Evolutionary conservation across 1,140 invertebrate species (phyloP), one percentile per base, ranked within the genome.

Genomic region (Paraescarpia echinospica): DNA sequence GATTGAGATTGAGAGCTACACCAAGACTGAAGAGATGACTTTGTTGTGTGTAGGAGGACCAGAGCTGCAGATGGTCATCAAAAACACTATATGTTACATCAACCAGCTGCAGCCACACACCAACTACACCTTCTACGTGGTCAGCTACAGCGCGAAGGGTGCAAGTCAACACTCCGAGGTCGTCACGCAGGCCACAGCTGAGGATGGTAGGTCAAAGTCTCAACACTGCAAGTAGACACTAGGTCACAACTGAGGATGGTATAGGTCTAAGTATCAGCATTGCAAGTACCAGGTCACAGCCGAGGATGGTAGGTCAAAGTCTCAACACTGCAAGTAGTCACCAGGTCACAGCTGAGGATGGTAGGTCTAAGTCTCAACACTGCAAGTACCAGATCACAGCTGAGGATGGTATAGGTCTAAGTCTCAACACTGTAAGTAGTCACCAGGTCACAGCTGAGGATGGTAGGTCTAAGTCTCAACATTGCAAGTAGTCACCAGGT

Each of bases 101-200:
- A 89, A 90, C 33, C 12, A 35, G 22, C 33, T 92, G 35, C 33
- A 35, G 12, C 92, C 92, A 14, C 89, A 35, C 35, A 92, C 92
- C n/a, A 92, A 92, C 35, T 92, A 92, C 92, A 92, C 88, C n/a
- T 92, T 92, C 89, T 92, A 92, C 48, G 92, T 92, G n/a, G 41
- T 92, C 31, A 89, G 88, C 9, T 92, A 92, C 35, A 92, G 90
- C 51, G 27, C 0, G 0, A 33, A 41, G 31, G 92, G 92, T 14
- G 92, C 31, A 4, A 92, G 92, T 41, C 27, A 90, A n/a, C 41
- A 92, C 92, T 92, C 92, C 8, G 41, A 33, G 1, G 33, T 31
- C 12, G 92, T 90, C 31, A 92, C 92, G 1, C 35, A 89, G 77
- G 51, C 90, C 5, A 92, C 92, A 35, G 35, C n/a, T 35, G 88